These are phyloP conservation scores for Tragelaphus strepsiceros DNA, from an alignment of 2,113 vertebrate genomes.

Conservation along the genomic window DNA sequence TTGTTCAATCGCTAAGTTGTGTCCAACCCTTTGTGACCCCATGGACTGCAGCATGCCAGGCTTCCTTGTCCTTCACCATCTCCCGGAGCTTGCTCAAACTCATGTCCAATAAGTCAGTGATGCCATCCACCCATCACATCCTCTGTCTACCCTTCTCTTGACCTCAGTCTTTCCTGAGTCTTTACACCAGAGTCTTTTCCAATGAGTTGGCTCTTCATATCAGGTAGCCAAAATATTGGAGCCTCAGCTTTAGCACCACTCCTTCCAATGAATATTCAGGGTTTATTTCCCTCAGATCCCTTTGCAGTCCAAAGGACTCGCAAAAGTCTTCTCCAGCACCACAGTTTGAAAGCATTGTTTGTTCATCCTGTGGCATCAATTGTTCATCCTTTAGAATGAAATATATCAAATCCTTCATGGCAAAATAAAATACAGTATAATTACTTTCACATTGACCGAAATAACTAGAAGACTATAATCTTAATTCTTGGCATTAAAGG, in stretches of 20 bases:
- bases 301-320: background rate
- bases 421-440: background rate
- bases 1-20: background rate
- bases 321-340: background rate
- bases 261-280: background rate
- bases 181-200: background rate
- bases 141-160: background rate
- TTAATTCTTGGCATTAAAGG: background rate
- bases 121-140: background rate
- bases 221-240: background rate
- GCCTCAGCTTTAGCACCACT: background rate
- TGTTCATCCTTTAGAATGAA: background rate
- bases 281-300: background rate
- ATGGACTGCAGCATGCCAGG: background rate
- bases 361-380: background rate
- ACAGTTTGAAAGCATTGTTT: background rate
- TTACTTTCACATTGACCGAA: background rate
- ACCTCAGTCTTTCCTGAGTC: background rate
- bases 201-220: background rate
- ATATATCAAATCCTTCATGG: background rate
- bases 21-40: background rate
- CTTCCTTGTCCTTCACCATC: background rate
- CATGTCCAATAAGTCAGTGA: background rate
- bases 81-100: background rate
- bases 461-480: background rate